A percentile compares a stretch with the other conserved stretches of the same genome.
Conservation (phyloP, 2,888 invertebrate genomes). For the Leptura quadrifasciata region DNA sequence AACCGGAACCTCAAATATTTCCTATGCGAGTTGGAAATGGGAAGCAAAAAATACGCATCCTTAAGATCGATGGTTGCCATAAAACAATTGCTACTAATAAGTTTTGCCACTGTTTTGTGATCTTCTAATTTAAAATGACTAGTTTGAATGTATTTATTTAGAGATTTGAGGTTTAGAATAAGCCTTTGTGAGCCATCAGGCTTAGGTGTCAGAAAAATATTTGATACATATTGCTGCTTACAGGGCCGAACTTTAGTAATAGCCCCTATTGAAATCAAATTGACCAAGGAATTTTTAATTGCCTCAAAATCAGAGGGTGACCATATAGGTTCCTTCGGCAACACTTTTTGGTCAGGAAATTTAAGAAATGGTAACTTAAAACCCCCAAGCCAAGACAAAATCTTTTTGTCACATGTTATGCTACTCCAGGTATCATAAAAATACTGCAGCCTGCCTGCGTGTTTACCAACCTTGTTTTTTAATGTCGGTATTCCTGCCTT, state of each 20-base stretch:
- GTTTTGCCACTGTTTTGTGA: conserved; percentile 11
- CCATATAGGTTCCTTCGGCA: background rate
- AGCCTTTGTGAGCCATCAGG: conserved; percentile 16
- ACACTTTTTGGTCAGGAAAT: background rate
- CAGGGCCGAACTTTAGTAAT: conserved; percentile 18
- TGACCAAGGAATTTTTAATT: background rate
- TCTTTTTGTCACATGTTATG: background rate
- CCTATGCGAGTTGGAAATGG: background rate
- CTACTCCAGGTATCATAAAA: background rate
- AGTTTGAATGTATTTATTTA: conserved; percentile 5
- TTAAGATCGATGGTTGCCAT: background rate
- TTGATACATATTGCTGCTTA: conserved; percentile 12
- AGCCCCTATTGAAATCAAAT: conserved; percentile 4
- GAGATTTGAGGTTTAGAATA: conserved; percentile 5
- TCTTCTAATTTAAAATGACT: conserved; percentile 28
- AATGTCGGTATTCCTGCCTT: background rate
- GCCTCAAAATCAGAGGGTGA: background rate
- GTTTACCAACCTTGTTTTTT: background rate
- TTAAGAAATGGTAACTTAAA: conserved; percentile 5
- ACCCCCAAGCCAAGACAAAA: background rate
- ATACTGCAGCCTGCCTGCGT: background rate
- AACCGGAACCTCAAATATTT: background rate
- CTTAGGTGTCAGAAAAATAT: conserved; percentile 4
- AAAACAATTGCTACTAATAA: background rate
- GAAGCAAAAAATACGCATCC: background rate